Percentiles rank a stretch among this genome's conserved stretches.
Conservation (phyloP, 2,888 invertebrate genomes). For the Pandemis cinnamomeana region DNA sequence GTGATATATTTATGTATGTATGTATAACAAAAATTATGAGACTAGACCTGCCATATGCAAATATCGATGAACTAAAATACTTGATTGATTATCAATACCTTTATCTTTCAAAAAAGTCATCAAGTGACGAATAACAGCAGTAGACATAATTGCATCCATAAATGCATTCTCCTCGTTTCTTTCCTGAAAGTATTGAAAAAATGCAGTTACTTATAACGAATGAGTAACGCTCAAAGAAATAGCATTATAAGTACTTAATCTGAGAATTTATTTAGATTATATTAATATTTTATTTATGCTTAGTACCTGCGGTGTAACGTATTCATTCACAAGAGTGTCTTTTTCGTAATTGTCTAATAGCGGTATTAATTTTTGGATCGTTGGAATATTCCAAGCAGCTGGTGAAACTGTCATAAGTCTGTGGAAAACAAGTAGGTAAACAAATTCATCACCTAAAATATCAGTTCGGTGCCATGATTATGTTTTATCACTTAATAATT, state of each 20-base stretch:
- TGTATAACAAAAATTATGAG: too few relatives aligned
- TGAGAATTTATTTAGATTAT: too few relatives aligned
- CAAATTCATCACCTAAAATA: conserved; percentile 37
- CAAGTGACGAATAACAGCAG: conserved; percentile 89
- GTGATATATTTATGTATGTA: too few relatives aligned
- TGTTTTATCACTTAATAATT: conserved; percentile 8
- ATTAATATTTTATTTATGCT: too few relatives aligned
- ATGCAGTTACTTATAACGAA: not conserved
- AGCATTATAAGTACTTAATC: not conserved
- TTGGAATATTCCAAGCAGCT: conserved; percentile 87
- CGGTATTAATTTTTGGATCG: conserved; percentile 88
- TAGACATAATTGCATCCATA: conserved; percentile 90
- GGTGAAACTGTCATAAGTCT: conserved; percentile 88
- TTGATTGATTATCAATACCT: conserved; percentile 60
- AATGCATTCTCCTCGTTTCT: conserved; percentile 91
- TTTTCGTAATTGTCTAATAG: conserved; percentile 95
- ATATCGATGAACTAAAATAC: not conserved
- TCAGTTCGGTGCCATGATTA: not conserved
- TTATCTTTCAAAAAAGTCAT: conserved; percentile 87
- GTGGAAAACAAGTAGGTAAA: conserved; percentile 52
- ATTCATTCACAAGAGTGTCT: conserved; percentile 89
- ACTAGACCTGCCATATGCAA: not conserved
- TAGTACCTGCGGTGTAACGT: conserved; percentile 87
- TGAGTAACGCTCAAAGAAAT: not conserved
- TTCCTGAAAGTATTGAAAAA: conserved; percentile 76